A percentile compares a stretch with the other conserved stretches of the same genome.
These are phyloP conservation scores for Alca torda DNA, from an alignment of 2,797 vertebrate species.

Conservation along the genomic window DNA sequence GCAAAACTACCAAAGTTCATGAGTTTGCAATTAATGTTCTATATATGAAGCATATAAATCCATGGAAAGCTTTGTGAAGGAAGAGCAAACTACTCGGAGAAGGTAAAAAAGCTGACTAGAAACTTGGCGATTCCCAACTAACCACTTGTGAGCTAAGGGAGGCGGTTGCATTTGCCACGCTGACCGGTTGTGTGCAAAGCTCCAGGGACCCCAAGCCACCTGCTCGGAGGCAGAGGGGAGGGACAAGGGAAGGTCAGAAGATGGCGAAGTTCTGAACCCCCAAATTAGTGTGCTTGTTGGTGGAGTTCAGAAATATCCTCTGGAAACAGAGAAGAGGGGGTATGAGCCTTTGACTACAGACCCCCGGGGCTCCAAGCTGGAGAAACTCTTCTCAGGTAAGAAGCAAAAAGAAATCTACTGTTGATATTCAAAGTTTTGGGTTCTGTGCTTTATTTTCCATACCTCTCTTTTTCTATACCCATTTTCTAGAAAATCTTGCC, in stretches of 20 bases:
- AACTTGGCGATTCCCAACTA: background rate
- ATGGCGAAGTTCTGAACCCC: background rate
- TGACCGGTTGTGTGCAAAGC: background rate
- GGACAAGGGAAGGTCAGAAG: background rate
- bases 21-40: background rate
- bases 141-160: accelerated
- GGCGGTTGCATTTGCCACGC: accelerated
- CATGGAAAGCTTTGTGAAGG: background rate
- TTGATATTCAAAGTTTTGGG: background rate
- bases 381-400: background rate
- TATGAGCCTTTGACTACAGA: background rate
- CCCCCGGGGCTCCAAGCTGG: background rate
- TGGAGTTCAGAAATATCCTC: background rate
- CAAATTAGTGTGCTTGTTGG: background rate
- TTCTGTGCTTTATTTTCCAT: background rate
- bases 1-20: background rate
- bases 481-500: background rate
- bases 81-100: background rate
- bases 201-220: background rate
- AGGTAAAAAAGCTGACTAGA: background rate
- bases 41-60: background rate
- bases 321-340: background rate
- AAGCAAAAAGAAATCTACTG: background rate
- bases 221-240: background rate
- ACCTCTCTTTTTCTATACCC: background rate